Base-by-base conservation (phyloP, 2,797 vertebrate species). In the Mallotus villosus region DNA sequence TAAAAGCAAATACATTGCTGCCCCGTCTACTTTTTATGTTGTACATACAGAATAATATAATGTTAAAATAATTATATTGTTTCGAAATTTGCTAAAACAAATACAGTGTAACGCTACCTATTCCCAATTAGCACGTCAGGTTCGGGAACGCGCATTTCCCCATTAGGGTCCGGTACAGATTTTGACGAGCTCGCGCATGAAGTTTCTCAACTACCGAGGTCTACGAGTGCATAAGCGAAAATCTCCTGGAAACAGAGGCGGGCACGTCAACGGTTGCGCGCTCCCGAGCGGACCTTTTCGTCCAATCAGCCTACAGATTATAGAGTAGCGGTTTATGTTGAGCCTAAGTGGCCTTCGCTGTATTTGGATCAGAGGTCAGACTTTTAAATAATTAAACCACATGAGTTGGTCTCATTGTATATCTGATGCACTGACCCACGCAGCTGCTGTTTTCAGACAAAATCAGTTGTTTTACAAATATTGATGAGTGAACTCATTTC, bases 291-390 rank as follows among this genome's bases (percentile, higher is more conserved):
- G 12, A 49, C 7, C 17, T 11, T 21, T 1, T 11, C 74, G 79
- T 67, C 89, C 90, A 91, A 91, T 92, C 81, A 87, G 84, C 58
- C 70, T 60, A 2, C 67, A 74, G 79, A 65, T 12, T 80, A 41
- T 67, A 9, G 78, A 61, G 25, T 22, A 77, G 77, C 74, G 82
- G 82, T 81, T 86, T 80, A 74, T 66, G 75, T 73, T 49, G 85
- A 82, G 81, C 78, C 75, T 64, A 73, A 74, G 78, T 74, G 78
- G 81, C 74, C 75, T 65, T 69, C 7, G 74, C 69, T 37, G 78
- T 83, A 90, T 90, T 81, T 90, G 82, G 90, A 89, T 89, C 90
- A 90, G 84, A 76, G 88, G 88, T 89, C 57, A 88, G 70, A 77
- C 73, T 71, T 16, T 14, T 78, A 64, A 82, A 85, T 86, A 70